Evolutionary conservation across 2,888 invertebrate species (phyloP).

Genomic region (Drosophila tripunctata): DNA sequence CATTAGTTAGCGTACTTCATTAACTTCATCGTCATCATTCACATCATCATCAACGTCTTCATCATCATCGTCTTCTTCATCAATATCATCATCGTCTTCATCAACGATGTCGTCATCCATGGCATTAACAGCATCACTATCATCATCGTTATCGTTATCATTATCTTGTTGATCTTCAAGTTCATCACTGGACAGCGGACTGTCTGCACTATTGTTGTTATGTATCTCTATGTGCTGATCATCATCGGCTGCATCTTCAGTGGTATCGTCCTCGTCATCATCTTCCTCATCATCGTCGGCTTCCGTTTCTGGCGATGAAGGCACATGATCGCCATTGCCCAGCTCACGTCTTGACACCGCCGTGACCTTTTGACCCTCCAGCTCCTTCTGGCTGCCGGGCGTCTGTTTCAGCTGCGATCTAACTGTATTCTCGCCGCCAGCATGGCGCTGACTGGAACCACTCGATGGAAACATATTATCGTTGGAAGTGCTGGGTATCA

Average conservation of each 20-base stretch:
- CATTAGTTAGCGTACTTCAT: constrained; percentile 5
- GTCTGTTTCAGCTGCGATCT: background rate
- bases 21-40: background rate
- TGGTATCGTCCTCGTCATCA: constrained; percentile 15
- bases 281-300: background rate
- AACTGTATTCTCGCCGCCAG: constrained; percentile 48
- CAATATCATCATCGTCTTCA: constrained; percentile 15
- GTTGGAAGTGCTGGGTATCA: constrained; percentile 17
- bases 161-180: constrained; percentile 17
- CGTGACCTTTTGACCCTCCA: background rate
- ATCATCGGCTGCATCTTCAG: constrained; percentile 18
- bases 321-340: constrained; percentile 64
- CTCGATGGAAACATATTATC: constrained; percentile 4
- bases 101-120: constrained; percentile 23
- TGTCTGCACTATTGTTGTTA: constrained; percentile 43
- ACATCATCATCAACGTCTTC: constrained; percentile 6
- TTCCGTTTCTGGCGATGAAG: constrained; percentile 10
- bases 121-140: background rate
- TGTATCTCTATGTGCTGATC: constrained; percentile 22
- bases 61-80: constrained; percentile 27
- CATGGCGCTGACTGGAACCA: constrained; percentile 23
- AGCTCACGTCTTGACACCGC: constrained; percentile 32
- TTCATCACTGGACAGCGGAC: constrained; percentile 17
- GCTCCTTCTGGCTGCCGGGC: background rate
- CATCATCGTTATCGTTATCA: constrained; percentile 12